phyloP scores from a whole-genome alignment of 1,140 invertebrate species.

The Saxidomus purpurata region DNA sequence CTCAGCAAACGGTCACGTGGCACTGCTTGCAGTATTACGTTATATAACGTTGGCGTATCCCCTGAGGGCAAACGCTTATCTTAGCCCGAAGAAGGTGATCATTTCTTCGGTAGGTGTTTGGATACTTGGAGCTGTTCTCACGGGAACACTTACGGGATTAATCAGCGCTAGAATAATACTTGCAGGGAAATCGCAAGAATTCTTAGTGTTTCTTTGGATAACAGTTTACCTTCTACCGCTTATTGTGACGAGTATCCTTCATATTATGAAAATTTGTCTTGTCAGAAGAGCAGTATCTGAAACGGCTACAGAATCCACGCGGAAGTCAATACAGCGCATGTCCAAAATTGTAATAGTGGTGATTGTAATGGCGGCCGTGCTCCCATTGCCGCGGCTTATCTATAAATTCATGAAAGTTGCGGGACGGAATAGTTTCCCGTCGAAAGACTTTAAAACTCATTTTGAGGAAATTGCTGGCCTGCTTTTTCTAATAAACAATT shows the following conservation, averaged over 20 bases:
- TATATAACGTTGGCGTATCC: slow-evolving; percentile 48
- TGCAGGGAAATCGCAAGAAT: neutral
- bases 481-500: slow-evolving; percentile 37
- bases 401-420: neutral
- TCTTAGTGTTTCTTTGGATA: slow-evolving; percentile 27
- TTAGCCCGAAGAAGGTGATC: slow-evolving; percentile 8
- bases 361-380: slow-evolving; percentile 33
- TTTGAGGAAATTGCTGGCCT: slow-evolving; percentile 1
- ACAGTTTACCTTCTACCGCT: slow-evolving; percentile 43
- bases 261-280: slow-evolving; percentile 31
- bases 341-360: slow-evolving; percentile 55
- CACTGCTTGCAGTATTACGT: slow-evolving; percentile 42
- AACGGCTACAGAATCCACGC: slow-evolving; percentile 17
- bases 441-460: neutral
- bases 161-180: neutral
- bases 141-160: slow-evolving; percentile 8
- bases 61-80: neutral
- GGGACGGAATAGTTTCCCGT: neutral
- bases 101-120: slow-evolving; percentile 1
- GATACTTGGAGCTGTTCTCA: slow-evolving; percentile 30
- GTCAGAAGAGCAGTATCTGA: slow-evolving; percentile 17
- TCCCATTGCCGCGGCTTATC: slow-evolving; percentile 34
- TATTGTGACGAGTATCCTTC: slow-evolving; percentile 28
- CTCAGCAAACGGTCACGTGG: slow-evolving; percentile 39
- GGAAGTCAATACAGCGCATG: slow-evolving; percentile 59